Evolutionary conservation across 2,888 invertebrate genomes (phyloP).

Genomic region (Erebia ligea): DNA sequence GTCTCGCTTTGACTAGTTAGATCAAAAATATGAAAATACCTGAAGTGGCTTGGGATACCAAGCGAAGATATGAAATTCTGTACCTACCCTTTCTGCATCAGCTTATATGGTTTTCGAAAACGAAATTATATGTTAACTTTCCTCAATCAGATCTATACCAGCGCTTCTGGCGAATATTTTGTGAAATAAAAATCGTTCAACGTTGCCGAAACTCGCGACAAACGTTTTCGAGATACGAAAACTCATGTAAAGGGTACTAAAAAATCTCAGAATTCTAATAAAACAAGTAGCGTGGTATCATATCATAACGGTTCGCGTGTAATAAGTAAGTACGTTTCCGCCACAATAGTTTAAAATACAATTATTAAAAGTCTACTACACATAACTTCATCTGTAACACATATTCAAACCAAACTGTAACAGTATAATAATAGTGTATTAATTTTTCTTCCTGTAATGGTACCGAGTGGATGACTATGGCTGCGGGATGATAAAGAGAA

Average conservation of each 20-base stretch:
- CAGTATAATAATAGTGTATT: conserved; percentile 80
- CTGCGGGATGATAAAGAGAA: conserved; percentile 78
- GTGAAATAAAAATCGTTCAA: not conserved
- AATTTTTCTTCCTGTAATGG: conserved; percentile 82
- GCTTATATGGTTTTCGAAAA: not conserved
- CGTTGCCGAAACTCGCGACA: not conserved
- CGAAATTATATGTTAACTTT: not conserved
- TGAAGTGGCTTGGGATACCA: not conserved
- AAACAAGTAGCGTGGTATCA: too few species aligned
- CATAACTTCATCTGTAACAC: conserved; percentile 81
- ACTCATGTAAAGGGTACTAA: not conserved
- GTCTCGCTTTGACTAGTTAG: not conserved
- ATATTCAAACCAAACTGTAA: conserved; percentile 83
- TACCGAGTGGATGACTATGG: conserved; percentile 81
- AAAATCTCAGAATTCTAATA: not conserved
- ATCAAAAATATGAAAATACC: not conserved
- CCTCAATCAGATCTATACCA: not conserved
- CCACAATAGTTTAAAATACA: conserved; percentile 69
- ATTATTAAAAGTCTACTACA: conserved; percentile 73
- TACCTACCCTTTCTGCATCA: not conserved
- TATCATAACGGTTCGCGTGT: not conserved
- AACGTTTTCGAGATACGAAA: not conserved
- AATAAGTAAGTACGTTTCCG: not conserved
- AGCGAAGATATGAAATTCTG: not conserved
- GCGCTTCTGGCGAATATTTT: not conserved